Evolutionary conservation across 2,113 vertebrate species (phyloP).

Genomic region (Callionymus lyra): DNA sequence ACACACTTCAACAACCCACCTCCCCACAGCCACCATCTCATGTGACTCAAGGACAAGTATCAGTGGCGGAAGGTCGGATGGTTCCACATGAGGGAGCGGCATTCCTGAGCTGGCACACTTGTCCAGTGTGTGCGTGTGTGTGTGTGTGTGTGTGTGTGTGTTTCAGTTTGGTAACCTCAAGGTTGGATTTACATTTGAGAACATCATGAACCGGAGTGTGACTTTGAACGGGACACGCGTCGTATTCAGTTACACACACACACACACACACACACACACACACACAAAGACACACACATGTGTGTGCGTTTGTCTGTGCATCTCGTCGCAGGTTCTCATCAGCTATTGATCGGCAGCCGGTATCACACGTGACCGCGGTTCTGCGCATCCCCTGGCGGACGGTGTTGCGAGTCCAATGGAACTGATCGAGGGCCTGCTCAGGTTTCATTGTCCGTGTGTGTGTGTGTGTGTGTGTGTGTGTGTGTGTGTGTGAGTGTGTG

Average conservation of each 20-base stretch:
- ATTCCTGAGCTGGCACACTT: slow-evolving; percentile 41
- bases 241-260: slow-evolving; percentile 10
- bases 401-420: slow-evolving; percentile 5
- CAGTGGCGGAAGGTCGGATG: slow-evolving; percentile 48
- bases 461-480: slow-evolving; percentile 9
- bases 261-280: no score
- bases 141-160: slow-evolving; percentile 18
- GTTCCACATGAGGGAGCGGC: slow-evolving; percentile 49
- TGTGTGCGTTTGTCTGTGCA: slow-evolving; percentile 3
- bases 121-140: slow-evolving; percentile 16
- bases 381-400: neutral
- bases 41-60: slow-evolving; percentile 58
- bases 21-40: slow-evolving; percentile 9
- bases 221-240: neutral
- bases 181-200: neutral
- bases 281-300: slow-evolving; percentile 3
- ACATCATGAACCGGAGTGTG: neutral
- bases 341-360: slow-evolving; percentile 37
- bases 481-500: slow-evolving; percentile 8
- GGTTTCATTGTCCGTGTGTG: slow-evolving; percentile 19
- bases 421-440: slow-evolving; percentile 5
- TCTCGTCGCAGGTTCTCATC: slow-evolving; percentile 20
- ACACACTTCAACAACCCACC: slow-evolving; percentile 1
- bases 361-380: slow-evolving; percentile 9
- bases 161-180: slow-evolving; percentile 1